Evolutionary conservation across 2,888 invertebrate genomes (phyloP).

Genomic region (Stenoptilia bipunctidactyla): DNA sequence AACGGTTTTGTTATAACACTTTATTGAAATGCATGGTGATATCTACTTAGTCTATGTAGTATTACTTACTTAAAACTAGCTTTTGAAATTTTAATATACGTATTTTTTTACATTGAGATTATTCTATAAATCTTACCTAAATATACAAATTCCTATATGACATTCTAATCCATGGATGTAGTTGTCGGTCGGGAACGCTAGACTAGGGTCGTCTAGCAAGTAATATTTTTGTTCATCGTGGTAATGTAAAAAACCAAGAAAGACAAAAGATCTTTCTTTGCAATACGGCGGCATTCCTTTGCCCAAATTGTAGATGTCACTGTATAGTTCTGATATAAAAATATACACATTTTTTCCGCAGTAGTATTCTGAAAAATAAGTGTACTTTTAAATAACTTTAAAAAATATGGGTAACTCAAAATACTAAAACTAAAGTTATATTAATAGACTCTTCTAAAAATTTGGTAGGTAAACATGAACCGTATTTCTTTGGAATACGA

Average conservation of each 20-base stretch:
- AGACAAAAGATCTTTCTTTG: slow-evolving; percentile 49
- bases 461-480: too few species aligned
- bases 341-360: slow-evolving; percentile 61
- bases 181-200: slow-evolving; percentile 55
- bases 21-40: too few species aligned
- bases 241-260: slow-evolving; percentile 54
- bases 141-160: slow-evolving; percentile 49
- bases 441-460: too few species aligned
- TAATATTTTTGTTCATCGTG: slow-evolving; percentile 55
- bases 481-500: too few species aligned
- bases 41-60: too few species aligned
- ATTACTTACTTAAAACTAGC: too few species aligned
- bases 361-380: slow-evolving; percentile 44
- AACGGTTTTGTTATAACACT: too few species aligned
- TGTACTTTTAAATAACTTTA: too few species aligned
- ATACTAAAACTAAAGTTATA: too few species aligned
- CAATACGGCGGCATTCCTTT: slow-evolving; percentile 49
- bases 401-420: too few species aligned
- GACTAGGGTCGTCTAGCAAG: slow-evolving; percentile 48
- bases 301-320: slow-evolving; percentile 57
- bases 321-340: slow-evolving; percentile 53
- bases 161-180: slow-evolving; percentile 57
- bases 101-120: too few species aligned
- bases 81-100: too few species aligned
- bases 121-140: slow-evolving; percentile 40